These are phyloP conservation scores for Todiramphus chloris DNA, from an alignment of 2,113 vertebrate species.

Conservation along the genomic window DNA sequence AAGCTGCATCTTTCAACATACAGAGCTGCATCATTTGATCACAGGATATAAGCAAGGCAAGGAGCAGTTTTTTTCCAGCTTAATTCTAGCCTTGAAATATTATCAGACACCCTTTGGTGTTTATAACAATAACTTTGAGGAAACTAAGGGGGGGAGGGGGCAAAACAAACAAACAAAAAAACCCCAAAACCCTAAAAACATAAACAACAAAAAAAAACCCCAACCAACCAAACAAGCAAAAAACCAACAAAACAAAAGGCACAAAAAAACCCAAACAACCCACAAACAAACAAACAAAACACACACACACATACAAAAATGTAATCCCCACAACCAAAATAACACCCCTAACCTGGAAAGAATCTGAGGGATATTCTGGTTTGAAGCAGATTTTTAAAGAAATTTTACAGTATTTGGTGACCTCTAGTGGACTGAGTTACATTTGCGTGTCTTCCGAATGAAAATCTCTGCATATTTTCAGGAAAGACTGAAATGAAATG, in stretches of 20 bases:
- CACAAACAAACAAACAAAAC: no score
- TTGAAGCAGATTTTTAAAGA: background rate
- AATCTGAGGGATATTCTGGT: background rate
- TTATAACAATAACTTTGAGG: no score
- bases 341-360: background rate
- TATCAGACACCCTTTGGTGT: background rate
- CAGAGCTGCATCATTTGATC: background rate
- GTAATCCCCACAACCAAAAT: no score
- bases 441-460: background rate
- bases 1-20: background rate
- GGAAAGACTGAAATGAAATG: background rate
- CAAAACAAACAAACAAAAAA: no score
- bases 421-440: conserved; percentile 40
- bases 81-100: background rate
- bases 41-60: background rate
- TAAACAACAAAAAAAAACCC: no score
- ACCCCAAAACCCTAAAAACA: background rate
- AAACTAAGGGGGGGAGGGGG: background rate
- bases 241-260: no score
- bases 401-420: conserved; percentile 15
- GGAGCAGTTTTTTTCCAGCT: background rate
- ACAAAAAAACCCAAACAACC: no score
- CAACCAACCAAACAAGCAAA: no score
- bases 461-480: background rate
- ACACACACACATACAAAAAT: no score